These are phyloP conservation scores for Chunga burmeisteri DNA, from an alignment of 2,113 vertebrate genomes.

Conservation along the genomic window DNA sequence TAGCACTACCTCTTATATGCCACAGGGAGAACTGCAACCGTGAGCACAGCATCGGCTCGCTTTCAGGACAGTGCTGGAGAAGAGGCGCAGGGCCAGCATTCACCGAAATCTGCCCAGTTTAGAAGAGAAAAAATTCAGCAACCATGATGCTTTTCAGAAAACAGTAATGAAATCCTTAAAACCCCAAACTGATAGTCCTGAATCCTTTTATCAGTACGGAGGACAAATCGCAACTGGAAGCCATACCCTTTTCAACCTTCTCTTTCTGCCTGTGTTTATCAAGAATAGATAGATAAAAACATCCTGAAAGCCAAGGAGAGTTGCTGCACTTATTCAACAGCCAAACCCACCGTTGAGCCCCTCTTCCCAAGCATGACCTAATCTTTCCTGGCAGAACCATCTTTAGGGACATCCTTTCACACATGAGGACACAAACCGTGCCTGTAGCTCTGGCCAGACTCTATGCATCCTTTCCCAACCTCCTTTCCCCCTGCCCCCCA, in stretches of 20 bases:
- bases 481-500: rapidly evolving
- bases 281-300: background rate
- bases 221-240: background rate
- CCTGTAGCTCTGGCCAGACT: background rate
- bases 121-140: background rate
- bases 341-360: background rate
- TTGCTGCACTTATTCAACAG: background rate
- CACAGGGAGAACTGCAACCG: background rate
- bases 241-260: background rate
- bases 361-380: background rate
- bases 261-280: background rate
- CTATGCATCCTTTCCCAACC: background rate
- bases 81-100: background rate
- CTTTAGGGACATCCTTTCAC: conserved; percentile 11
- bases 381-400: conserved; percentile 23
- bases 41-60: background rate
- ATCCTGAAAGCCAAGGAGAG: background rate
- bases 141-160: background rate
- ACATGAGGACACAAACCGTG: background rate
- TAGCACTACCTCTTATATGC: background rate
- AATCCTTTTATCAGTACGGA: background rate
- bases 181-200: background rate
- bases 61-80: background rate
- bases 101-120: background rate
- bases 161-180: background rate